A percentile compares a stretch with the other conserved stretches of the same genome.
These are phyloP conservation scores for Boloria selene DNA, from an alignment of 2,888 invertebrate genomes.

Conservation along the genomic window DNA sequence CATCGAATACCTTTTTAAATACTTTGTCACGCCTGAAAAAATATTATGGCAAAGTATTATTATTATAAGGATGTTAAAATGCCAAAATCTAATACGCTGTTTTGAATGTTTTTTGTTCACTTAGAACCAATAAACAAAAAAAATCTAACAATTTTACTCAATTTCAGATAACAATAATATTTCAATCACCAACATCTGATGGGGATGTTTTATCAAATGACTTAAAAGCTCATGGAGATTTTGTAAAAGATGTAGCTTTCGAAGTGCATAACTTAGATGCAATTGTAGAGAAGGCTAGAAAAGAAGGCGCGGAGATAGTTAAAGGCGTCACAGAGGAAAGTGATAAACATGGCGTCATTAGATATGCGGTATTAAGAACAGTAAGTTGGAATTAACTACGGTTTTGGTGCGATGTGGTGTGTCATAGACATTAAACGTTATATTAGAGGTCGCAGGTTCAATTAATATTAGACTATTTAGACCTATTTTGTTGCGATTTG, in stretches of 20 bases:
- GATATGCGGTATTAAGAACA: conserved; percentile 94
- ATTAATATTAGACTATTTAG: too few species aligned
- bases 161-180: conserved; percentile 92
- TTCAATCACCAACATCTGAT: conserved; percentile 91
- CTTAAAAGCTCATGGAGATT: conserved; percentile 95
- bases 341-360: conserved; percentile 90
- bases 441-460: too few species aligned
- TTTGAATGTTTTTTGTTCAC: too few species aligned
- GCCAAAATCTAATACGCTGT: not conserved
- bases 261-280: conserved; percentile 94
- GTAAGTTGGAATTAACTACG: conserved; percentile 71
- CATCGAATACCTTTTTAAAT: too few species aligned
- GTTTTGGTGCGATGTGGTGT: too few species aligned
- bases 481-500: too few species aligned
- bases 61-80: not conserved
- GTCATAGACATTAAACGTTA: too few species aligned
- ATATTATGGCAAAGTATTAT: not conserved
- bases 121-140: not conserved
- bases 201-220: conserved; percentile 85
- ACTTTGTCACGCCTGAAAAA: not conserved
- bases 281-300: conserved; percentile 90
- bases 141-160: conserved; percentile 31
- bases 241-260: conserved; percentile 97
- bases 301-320: conserved; percentile 91
- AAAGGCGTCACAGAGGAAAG: conserved; percentile 92